A percentile compares a stretch with the other conserved stretches of the same genome.
phyloP scores from a whole-genome alignment of 2,797 vertebrate genomes.

The Sciaenops ocellatus region DNA sequence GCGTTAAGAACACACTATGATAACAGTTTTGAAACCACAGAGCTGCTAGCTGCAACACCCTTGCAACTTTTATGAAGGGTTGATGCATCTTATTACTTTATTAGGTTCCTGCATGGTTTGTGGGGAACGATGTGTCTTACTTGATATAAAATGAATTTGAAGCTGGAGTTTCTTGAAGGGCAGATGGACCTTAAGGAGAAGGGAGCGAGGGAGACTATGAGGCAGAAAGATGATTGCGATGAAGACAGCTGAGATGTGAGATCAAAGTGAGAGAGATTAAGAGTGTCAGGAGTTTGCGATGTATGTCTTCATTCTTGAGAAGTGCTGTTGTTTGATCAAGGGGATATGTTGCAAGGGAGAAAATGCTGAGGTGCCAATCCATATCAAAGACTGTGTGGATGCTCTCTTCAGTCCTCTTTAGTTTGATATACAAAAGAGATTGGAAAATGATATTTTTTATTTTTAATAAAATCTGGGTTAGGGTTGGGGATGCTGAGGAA shows the following conservation, averaged over 20 bases:
- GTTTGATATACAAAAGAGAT: slow-evolving; percentile 29
- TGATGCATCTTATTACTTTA: slow-evolving; percentile 9
- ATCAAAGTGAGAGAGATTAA: slow-evolving; percentile 78
- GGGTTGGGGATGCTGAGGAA: neutral
- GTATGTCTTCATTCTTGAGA: slow-evolving; percentile 70
- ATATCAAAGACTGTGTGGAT: slow-evolving; percentile 45
- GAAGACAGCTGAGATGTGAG: slow-evolving; percentile 54
- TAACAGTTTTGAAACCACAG: slow-evolving; percentile 22
- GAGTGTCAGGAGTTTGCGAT: slow-evolving; percentile 64
- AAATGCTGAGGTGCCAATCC: slow-evolving; percentile 60
- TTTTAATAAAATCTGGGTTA: neutral
- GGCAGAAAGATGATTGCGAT: slow-evolving; percentile 54
- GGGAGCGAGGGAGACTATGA: slow-evolving; percentile 9
- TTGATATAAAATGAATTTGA: slow-evolving; percentile 45
- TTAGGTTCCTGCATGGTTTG: slow-evolving; percentile 26
- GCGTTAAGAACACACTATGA: neutral
- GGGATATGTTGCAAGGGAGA: slow-evolving; percentile 51
- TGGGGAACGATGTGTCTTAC: neutral
- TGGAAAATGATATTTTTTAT: slow-evolving; percentile 12
- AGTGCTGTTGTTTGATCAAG: slow-evolving; percentile 75
- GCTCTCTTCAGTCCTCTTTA: slow-evolving; percentile 35
- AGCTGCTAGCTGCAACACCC: slow-evolving; percentile 8
- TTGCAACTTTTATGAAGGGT: slow-evolving; percentile 26
- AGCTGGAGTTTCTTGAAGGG: slow-evolving; percentile 69
- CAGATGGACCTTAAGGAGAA: slow-evolving; percentile 54